A percentile compares a stretch with the other conserved stretches of the same genome.
phyloP scores from a whole-genome alignment of 2,113 vertebrate genomes.

The Pyxicephalus adspersus region DNA sequence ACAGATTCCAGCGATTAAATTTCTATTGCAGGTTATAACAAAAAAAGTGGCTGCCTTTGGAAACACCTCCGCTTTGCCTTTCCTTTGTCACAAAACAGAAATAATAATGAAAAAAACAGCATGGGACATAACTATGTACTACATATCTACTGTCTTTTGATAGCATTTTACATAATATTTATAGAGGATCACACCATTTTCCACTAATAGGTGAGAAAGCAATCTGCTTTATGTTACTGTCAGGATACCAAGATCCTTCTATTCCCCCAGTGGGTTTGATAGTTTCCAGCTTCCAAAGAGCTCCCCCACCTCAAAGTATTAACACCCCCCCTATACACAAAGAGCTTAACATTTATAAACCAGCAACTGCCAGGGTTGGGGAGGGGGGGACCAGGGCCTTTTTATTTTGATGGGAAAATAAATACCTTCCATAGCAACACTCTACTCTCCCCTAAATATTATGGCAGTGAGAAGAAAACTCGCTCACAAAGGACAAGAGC shows the following conservation, averaged over 20 bases:
- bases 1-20: too few species aligned
- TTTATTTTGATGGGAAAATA: constrained; percentile 52
- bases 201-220: constrained; percentile 47
- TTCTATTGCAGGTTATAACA: too few species aligned
- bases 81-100: too few species aligned
- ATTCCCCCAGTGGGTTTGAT: not conserved
- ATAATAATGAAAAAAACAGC: too few species aligned
- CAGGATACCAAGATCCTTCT: constrained; percentile 31
- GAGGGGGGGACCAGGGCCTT: constrained; percentile 29
- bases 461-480: not conserved
- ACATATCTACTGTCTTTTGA: too few species aligned
- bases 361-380: constrained; percentile 29
- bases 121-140: too few species aligned
- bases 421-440: constrained; percentile 52
- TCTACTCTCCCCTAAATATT: constrained; percentile 34
- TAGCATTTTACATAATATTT: not conserved
- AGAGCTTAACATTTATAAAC: constrained; percentile 47
- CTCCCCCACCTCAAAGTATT: constrained; percentile 38
- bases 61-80: too few species aligned
- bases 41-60: too few species aligned
- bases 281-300: constrained; percentile 34
- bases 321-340: constrained; percentile 38
- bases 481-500: not conserved
- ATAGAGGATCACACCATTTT: constrained; percentile 10
- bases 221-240: constrained; percentile 50